Evolutionary conservation across 2,888 invertebrate genomes (phyloP).

Genomic region (Pachliopta kotzebuea): DNA sequence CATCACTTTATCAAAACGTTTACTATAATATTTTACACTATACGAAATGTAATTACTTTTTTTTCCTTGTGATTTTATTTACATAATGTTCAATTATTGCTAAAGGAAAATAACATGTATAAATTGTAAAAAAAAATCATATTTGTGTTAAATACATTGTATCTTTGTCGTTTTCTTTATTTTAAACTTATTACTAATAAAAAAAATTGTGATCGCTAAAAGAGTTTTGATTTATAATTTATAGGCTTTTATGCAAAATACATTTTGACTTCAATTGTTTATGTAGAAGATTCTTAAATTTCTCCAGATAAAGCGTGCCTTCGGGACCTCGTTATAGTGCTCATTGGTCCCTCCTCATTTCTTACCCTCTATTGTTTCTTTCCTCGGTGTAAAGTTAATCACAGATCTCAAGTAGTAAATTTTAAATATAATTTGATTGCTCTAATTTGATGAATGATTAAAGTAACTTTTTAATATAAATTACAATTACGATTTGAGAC

Average conservation of each 20-base stretch:
- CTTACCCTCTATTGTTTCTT: conserved; percentile 24
- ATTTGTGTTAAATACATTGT: too few species aligned
- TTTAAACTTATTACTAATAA: too few species aligned
- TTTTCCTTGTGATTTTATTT: too few species aligned
- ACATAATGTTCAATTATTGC: too few species aligned
- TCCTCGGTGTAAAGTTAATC: conserved; percentile 15
- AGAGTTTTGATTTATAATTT: too few species aligned
- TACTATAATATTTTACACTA: too few species aligned
- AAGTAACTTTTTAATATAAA: conserved; percentile 2
- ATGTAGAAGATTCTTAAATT: conserved; percentile 24
- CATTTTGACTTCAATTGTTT: conserved; percentile 23
- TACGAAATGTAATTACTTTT: too few species aligned
- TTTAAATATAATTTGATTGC: conserved; percentile 15
- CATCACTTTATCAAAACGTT: too few species aligned
- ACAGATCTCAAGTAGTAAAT: conserved; percentile 21
- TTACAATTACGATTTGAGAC: background rate
- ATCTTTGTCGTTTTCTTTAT: background rate
- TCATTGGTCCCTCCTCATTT: conserved; percentile 24
- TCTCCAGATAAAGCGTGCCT: conserved; percentile 21
- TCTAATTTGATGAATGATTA: background rate
- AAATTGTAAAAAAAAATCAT: too few species aligned
- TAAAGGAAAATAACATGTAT: too few species aligned
- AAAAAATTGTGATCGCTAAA: too few species aligned
- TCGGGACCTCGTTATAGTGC: conserved; percentile 24
- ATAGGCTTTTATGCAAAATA: conserved; percentile 11